Evolutionary conservation across 2,113 vertebrate genomes (phyloP), one percentile per base, ranked within the genome.

Genomic region (Mungos mungo): DNA sequence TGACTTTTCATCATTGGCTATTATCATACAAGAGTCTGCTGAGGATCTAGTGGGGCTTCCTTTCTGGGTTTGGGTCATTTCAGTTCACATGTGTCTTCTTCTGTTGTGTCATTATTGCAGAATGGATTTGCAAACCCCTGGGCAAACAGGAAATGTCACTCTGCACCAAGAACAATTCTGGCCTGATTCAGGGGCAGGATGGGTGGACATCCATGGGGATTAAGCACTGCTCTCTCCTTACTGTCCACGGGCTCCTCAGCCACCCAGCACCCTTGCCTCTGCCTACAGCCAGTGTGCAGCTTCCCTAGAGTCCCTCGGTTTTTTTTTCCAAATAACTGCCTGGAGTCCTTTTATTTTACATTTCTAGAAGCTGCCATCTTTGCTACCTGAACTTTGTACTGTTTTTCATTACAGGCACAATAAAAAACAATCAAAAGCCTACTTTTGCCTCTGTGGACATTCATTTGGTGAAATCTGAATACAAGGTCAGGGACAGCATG

Each of bases 141-240:
- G 38, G 1, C 3, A 72, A 71, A 84, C 5, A 11, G 72, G 27
- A 74, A 15, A 4, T 33, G 38, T 77, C 21, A 29, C 23, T 52
- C 31, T 91, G 7, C 41, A 66, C n/a, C 38, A n/a, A 38, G 31
- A 88, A 60, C 11, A 76, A 45, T 29, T 11, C 33, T n/a, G 5
- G 29, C 60, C 31, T 82, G 29, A 52, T 8, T 76, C 68, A 7
- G 29, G 65, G 35, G 6, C 7, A 27, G 11, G 76, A 13, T 7
- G n/a, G 5, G 25, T n/a, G 14, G 63, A 8, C 7, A 50, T 27
- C 45, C 9, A 8, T 0, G 4, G 25, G 2, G 5, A 3, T 5
- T 27, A 50, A 77, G 47, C 3, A 7, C 8, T 3, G 0, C 3
- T 29, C 5, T 60, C 18, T n/a, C 57, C 15, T 41, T 7, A 41